Base-by-base conservation (phyloP, 1,140 invertebrate genomes). In the Caenorhabditis latens region DNA sequence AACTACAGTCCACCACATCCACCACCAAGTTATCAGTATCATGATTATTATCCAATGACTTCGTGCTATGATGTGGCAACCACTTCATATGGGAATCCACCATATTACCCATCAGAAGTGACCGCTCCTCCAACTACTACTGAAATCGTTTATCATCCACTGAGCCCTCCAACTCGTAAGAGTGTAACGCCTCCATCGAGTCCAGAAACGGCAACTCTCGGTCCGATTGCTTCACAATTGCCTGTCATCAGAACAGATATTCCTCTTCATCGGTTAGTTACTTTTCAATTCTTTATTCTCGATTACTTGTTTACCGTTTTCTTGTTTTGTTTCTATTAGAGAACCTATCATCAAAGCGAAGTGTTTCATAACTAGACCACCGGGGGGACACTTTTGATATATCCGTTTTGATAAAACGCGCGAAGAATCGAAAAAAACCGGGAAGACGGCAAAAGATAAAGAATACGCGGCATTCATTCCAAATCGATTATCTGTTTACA, bases 321-420 rank as follows among this genome's bases (percentile, higher is more conserved):
- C 32, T 32, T 32, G 32, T 32, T 67, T 40, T 42, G 16, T 67
- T 67, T 40, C 19, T 61, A n/a, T 67, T 42, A 67, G 4, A 67
- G 21, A 4, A 11, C 63, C 13, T 67, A 14, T 21, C 63, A 21
- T 67, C 63, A 42, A 53, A 53, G 16, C 13, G 14, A 79, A 79
- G 14, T 24, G 21, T 79, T 50, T 79, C 46, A 79, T 79, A 79
- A 79, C 16, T 43, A 46, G 65, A 40, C 65, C 65, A 46, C 65
- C 65, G 65, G 65, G 16, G 21, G 32, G 16, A 53, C 9, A 65
- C 4, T 32, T 53, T 53, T 53, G 50, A 11, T 11, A 79, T 79
- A 79, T 79, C 71, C 71, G 40, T 71, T 79, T 50, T 79, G 71
- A 79, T 79, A 79, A 79, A 79, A 79, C 16, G 71, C 71, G 71